Base-by-base conservation (phyloP, 2,797 vertebrate species). In the Geotrypetes seraphini region DNA sequence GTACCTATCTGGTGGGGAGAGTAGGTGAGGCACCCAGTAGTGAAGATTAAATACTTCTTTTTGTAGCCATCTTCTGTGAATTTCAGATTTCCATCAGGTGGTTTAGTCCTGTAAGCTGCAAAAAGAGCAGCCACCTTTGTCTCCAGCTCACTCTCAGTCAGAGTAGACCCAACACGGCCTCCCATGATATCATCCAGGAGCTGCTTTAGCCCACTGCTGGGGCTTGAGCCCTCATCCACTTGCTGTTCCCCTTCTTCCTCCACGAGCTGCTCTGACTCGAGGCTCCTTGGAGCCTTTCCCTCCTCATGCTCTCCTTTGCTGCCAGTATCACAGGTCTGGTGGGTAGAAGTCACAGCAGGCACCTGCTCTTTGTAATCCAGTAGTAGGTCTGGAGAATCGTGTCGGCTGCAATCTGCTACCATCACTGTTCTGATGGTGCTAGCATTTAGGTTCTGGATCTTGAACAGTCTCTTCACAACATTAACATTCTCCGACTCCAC, bases 1-100 rank as follows among this genome's bases (percentile, higher is more conserved):
- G 34, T 76, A 96, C 94, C 96, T 48, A 99, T 99, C 76, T 99
- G 94, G 66, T 98, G 96, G 0, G 96, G 94, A 1, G 93, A 90
- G 67, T 96, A 97, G 10, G 96, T 97, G 66, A 96, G 93, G 81
- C 91, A 93, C 52, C 94, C 96, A 0, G 92, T 97, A 71, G 92
- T 98, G 71, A 99, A 97, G 66, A 99, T 86, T 39, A 99, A 74
- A 50, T 96, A 98, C 1, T 96, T 99, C 57, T 76, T 88, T 57
- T 82, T 83, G 47, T 82, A 73, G 14, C 33, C 47, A 8, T 69
- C 79, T 24, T 74, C 81, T 0, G 61, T 26, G 24, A 71, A 39
- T 5, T 79, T 66, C 22, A 81, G 46, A 48, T 35, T 66, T 5
- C 63, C 39, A 32, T 85, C 83, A 0, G 83, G 65, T 0, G 69